Evolutionary conservation across 1,140 invertebrate species (phyloP), one percentile per base, ranked within the genome.

Genomic region (Ditylenchus dipsaci): DNA sequence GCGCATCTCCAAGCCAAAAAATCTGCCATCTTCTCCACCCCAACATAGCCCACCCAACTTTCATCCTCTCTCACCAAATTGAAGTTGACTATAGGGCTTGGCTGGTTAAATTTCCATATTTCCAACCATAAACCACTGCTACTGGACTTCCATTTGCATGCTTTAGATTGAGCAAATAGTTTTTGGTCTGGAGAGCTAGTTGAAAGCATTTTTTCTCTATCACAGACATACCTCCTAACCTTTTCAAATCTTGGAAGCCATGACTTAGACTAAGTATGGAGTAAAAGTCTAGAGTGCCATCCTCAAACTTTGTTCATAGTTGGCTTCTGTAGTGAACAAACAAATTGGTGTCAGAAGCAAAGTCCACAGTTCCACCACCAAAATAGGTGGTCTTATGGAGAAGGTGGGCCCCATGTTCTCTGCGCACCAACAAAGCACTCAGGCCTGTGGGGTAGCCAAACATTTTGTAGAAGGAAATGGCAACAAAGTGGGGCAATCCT

Each of bases 401-500:
- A 30, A 1, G 85, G 84, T 74, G 88, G 89, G 0, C 84, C n/a
- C n/a, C n/a, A 29, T 42, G 63, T 1, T 38, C 83, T 78, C 90
- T 90, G 75, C 87, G 88, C 0, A 96, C 89, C 58, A 97, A 77
- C 1, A 97, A 83, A 43, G 91, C 92, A 30, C 93, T 93, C 60
- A 88, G 57, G 27, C 87, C 94, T 66, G 93, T 95, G 7, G 95
- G 94, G 85, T 90, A 95, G 1, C 95, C 95, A 86, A 97, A 96
- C 78, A 97, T 91, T 87, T 97, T 97, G 85, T 97, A 97, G 86
- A 97, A 97, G 0, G 94, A 97, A 5, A 97, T 43, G 61, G 88
- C 88, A 0, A 95, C 88, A 87, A 95, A 97, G 84, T 97, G 92
- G 21, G 89, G 88, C 49, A 85, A 86, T 15, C 78, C 67, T 0